A percentile compares a stretch with the other conserved stretches of the same genome.
phyloP scores from a whole-genome alignment of 2,888 invertebrate species.

The Itoplectis maculator region DNA sequence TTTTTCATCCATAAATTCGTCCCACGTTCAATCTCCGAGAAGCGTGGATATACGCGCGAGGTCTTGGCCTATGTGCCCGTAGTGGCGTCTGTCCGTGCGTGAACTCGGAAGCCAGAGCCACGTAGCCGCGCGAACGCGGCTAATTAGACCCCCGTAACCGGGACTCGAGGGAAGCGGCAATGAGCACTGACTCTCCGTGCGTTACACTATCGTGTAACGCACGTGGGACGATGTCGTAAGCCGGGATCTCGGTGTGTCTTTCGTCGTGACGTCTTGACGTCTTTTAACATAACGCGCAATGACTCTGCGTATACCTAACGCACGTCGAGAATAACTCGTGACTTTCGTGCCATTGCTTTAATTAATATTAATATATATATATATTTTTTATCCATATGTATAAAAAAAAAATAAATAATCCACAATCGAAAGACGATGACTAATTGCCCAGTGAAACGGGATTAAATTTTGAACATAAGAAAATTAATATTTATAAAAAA shows the following conservation, averaged over 20 bases:
- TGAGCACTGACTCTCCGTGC: constrained; percentile 34
- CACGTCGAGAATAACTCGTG: constrained; percentile 26
- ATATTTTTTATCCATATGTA: neutral
- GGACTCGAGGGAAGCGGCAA: constrained; percentile 52
- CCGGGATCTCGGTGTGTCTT: constrained; percentile 22
- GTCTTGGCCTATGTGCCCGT: constrained; percentile 26
- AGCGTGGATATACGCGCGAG: neutral
- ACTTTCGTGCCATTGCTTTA: neutral
- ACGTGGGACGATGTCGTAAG: constrained; percentile 60
- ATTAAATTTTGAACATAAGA: no score
- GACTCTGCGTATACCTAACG: constrained; percentile 48
- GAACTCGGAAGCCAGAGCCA: constrained; percentile 61
- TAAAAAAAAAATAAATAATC: neutral
- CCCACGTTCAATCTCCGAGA: constrained; percentile 62
- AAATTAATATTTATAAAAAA: no score
- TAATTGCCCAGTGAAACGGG: neutral
- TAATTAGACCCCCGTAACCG: constrained; percentile 57
- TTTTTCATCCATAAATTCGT: constrained; percentile 61
- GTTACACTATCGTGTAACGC: constrained; percentile 50
- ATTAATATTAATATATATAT: neutral
- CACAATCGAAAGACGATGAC: neutral
- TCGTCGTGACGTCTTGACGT: constrained; percentile 34
- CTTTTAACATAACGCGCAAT: constrained; percentile 38
- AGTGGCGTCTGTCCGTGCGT: neutral
- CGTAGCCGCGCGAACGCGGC: constrained; percentile 46